Percentiles rank a stretch among this genome's conserved stretches.
Conservation (phyloP, 2,888 invertebrate genomes). For the Philereme transversata region DNA sequence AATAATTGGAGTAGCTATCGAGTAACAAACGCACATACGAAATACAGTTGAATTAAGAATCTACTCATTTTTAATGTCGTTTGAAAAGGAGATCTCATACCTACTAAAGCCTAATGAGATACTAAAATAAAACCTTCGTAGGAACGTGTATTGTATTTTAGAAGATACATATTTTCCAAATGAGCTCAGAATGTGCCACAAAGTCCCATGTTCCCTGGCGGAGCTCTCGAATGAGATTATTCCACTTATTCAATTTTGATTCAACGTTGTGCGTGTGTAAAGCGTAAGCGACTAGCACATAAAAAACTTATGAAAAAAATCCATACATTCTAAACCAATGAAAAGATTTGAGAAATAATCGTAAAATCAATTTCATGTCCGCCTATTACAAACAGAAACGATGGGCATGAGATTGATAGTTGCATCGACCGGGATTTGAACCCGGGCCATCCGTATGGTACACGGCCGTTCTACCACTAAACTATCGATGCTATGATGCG, state of each 20-base stretch:
- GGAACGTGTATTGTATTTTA: too few species aligned
- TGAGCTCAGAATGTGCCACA: too few species aligned
- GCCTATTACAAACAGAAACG: slow-evolving; percentile 12
- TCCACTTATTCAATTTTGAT: not conserved
- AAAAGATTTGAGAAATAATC: not conserved
- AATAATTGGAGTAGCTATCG: too few species aligned
- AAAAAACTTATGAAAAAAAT: not conserved
- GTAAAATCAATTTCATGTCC: slow-evolving; percentile 14
- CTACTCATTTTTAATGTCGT: too few species aligned
- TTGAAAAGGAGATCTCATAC: too few species aligned
- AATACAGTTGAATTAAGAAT: too few species aligned
- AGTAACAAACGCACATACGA: too few species aligned
- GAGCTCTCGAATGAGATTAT: not conserved
- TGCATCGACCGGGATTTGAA: slow-evolving; percentile 7
- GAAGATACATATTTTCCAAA: too few species aligned
- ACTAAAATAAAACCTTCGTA: too few species aligned
- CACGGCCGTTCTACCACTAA: slow-evolving; percentile 12
- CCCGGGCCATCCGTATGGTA: not conserved
- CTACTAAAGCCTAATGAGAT: too few species aligned
- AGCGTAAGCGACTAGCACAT: not conserved
- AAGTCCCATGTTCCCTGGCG: not conserved
- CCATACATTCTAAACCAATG: not conserved
- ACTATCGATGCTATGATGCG: slow-evolving; percentile 11
- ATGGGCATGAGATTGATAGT: slow-evolving; percentile 7
- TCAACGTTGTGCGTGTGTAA: not conserved